A percentile compares a stretch with the other conserved stretches of the same genome.
Evolutionary conservation across 1,140 invertebrate genomes (phyloP).

Genomic region (Brachionus sp.): DNA sequence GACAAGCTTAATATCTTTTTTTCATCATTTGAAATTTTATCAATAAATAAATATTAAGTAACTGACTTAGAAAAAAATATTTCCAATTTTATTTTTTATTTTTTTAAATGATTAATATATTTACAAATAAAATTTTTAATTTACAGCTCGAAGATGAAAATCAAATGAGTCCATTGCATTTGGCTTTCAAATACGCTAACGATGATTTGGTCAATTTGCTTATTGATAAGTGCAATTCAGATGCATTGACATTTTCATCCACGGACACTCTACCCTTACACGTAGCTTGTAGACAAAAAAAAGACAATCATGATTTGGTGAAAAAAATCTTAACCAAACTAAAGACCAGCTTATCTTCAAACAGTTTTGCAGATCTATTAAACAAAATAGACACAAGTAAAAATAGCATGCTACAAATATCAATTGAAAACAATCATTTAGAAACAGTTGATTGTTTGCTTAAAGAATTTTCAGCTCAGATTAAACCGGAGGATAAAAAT

Average conservation of each 20-base stretch:
- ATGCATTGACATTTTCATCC: neutral
- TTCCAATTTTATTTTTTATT: no score
- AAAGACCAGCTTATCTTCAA: neutral
- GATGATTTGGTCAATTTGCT: neutral
- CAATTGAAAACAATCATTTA: conserved; percentile 37
- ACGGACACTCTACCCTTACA: conserved; percentile 6
- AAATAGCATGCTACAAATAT: neutral
- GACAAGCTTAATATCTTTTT: no score
- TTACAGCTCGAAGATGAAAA: neutral
- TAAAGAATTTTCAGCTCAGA: neutral
- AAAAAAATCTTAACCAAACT: conserved; percentile 31
- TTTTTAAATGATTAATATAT: no score
- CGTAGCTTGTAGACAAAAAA: conserved; percentile 25
- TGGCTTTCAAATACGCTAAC: conserved; percentile 31
- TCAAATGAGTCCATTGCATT: conserved; percentile 10
- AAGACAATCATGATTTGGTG: neutral
- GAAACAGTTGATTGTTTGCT: conserved; percentile 3
- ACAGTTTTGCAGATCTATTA: neutral
- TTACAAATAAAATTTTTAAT: neutral
- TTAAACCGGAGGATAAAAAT: neutral
- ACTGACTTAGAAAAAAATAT: no score
- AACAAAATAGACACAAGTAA: neutral
- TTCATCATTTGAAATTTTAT: no score
- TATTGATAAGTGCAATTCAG: neutral
- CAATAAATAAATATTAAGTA: no score